Evolutionary conservation across 2,888 invertebrate species (phyloP).

Genomic region (Tethea ocularis): DNA sequence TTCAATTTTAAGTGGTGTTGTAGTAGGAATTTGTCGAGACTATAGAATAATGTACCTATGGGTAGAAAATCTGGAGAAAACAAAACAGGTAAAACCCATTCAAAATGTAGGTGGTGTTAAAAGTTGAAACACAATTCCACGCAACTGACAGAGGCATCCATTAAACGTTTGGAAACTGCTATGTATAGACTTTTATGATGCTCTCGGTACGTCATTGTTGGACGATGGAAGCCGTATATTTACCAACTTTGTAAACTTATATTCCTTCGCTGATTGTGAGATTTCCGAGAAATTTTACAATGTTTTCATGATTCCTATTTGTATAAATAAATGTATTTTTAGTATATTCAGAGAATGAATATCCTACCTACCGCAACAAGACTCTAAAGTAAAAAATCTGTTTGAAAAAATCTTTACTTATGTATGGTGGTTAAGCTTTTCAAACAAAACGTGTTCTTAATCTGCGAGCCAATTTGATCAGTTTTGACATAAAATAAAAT

Average conservation of each 20-base stretch:
- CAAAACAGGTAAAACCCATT: constrained; percentile 29
- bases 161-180: constrained; percentile 52
- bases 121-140: constrained; percentile 44
- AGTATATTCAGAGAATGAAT: too few relatives aligned
- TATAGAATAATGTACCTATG: too few relatives aligned
- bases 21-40: too few relatives aligned
- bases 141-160: constrained; percentile 42
- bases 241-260: constrained; percentile 54
- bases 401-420: too few relatives aligned
- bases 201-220: constrained; percentile 46
- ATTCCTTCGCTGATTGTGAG: constrained; percentile 24
- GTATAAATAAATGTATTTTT: neutral
- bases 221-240: constrained; percentile 47
- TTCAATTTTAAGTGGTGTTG: too few relatives aligned
- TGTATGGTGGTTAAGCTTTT: too few relatives aligned
- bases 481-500: too few relatives aligned
- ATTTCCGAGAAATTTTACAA: constrained; percentile 6
- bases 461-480: too few relatives aligned
- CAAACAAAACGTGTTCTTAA: too few relatives aligned
- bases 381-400: too few relatives aligned
- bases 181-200: constrained; percentile 58
- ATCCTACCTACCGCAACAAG: too few relatives aligned
- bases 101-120: constrained; percentile 31
- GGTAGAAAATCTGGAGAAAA: neutral
- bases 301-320: neutral